Base-by-base conservation (phyloP, 2,797 vertebrate species). In the Ataeniobius toweri region DNA sequence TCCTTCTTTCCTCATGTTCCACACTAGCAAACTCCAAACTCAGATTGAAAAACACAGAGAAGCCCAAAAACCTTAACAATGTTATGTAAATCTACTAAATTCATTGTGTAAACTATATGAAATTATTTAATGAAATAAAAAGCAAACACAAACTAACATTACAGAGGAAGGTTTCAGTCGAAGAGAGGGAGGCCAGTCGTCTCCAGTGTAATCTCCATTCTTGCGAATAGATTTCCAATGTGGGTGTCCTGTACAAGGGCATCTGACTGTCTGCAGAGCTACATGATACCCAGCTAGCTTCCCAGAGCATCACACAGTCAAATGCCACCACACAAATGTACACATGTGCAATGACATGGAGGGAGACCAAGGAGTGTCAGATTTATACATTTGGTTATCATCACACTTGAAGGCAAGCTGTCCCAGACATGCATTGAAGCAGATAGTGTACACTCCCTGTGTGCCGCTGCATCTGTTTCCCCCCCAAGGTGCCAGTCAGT, bases 211-310 rank as follows among this genome's bases (percentile, higher is more conserved):
- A 91, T 93, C 89, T 92, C 85, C 89, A 85, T 91, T 91, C 86
- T 87, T 74, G 76, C 84, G 89, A 91, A 92, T 93, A 88, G 90
- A 92, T 93, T 93, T 92, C 90, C 83, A 75, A 90, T 91, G 88
- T 91, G 89, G 85, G 87, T 90, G 90, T 93, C 92, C 90, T 91
- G 88, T 82, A 87, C 93, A 92, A 94, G 93, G 90, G 89, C 92
- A 91, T 89, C 87, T 91, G 89, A 89, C 89, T 82, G 89, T 85
- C 85, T 81, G 86, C 91, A 85, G 85, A 87, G 89, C 80, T 74
- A 90, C 86, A 90, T 88, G 90, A 94, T 93, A 91, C 86, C 90
- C 85, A 85, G 79, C 70, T 70, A 71, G 85, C 75, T 88, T 88
- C 84, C 84, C 44, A 70, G 79, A 87, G 82, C 86, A 82, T 74